Evolutionary conservation across 2,113 vertebrate genomes (phyloP), one percentile per base, ranked within the genome.

Genomic region (Platysternon megacephalum): DNA sequence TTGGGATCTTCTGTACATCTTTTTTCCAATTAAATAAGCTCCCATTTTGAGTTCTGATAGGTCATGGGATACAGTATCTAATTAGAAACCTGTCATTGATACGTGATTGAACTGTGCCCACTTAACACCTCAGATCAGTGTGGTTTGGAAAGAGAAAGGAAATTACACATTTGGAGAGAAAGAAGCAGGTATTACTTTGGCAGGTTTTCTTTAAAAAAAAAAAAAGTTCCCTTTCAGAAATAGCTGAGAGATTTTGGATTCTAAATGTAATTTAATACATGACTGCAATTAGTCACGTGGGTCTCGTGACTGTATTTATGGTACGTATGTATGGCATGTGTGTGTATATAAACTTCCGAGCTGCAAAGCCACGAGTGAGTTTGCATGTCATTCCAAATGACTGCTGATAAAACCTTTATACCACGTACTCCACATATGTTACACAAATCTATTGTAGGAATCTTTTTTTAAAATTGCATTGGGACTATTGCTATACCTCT

Each of bases 391-490:
- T 78, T 91, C 85, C 51, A 76, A 91, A 86, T 28, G 82, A 95
- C 8, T 1, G 2, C 28, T 78, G 32, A 2, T 74, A 86, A 88
- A 83, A 42, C 91, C 93, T 93, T 52, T 82, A 56, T 78, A 82
- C 35, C 12, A 80, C 35, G 72, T 48, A 56, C 39, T 44, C 39
- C 21, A 39, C 5, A 6, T 55, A n/a, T 90, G 65, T 87, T 74
- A 90, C 78, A 89, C 88, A 87, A 49, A 85, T 48, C 21, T 83
- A 82, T 89, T 92, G 87, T 46, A 82, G 52, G 87, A 94, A 96
- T 85, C 94, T 83, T 83, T 87, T 93, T 86, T 86, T 89, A 95
- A 94, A 72, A 96, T 88, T 91, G 86, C 87, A 89, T 93, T 86
- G 56, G 80, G 76, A 91, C 83, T 96, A 80, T 91, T 96, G 95